Conservation (phyloP, 1,140 invertebrate species). For the Sarcophaga bullata region DNA sequence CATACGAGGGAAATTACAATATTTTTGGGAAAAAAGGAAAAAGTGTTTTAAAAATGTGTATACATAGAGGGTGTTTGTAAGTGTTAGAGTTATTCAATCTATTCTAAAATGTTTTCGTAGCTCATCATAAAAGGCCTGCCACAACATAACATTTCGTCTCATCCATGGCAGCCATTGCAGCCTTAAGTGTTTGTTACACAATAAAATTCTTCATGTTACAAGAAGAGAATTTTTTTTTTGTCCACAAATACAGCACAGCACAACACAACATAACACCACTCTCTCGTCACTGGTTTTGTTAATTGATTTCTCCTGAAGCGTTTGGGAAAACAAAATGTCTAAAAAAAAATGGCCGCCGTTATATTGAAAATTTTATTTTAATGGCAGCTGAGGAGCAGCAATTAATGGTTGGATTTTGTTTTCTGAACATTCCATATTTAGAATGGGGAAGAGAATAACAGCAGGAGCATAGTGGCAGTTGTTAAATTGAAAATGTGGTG, state of each 20-base stretch:
- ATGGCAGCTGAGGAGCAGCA: background rate
- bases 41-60: background rate
- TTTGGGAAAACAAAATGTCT: background rate
- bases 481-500: background rate
- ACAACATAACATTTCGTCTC: too few relatives aligned
- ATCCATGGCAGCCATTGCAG: too few relatives aligned
- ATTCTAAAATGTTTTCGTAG: background rate
- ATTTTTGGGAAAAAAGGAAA: too few relatives aligned
- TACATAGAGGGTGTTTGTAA: background rate
- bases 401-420: background rate
- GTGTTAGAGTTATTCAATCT: slow-evolving; percentile 9
- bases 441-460: too few relatives aligned
- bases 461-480: too few relatives aligned
- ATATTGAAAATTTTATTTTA: background rate
- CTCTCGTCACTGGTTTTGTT: background rate
- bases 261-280: background rate
- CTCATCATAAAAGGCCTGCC: background rate
- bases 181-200: background rate
- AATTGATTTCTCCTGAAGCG: slow-evolving; percentile 19
- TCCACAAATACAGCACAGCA: too few relatives aligned
- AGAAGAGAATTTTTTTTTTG: background rate
- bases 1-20: too few relatives aligned
- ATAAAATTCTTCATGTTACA: background rate
- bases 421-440: too few relatives aligned
- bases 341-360: background rate